Conservation (phyloP, 2,888 invertebrate genomes). For the Xestoiulus laeticollis region DNA sequence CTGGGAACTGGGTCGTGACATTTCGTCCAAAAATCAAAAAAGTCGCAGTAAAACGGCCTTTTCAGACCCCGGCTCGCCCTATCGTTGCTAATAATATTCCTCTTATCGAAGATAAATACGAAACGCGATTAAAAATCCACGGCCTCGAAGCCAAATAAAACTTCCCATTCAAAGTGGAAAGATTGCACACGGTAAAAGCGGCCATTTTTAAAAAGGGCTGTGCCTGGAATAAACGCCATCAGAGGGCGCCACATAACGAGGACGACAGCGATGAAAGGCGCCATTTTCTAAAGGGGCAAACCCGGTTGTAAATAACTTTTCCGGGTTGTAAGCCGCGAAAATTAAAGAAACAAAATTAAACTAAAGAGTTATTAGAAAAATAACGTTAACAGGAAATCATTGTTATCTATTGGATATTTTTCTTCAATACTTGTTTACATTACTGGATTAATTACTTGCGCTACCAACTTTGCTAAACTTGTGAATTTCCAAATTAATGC, state of each 20-base stretch:
- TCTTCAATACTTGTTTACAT: too few species aligned
- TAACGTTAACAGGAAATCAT: too few species aligned
- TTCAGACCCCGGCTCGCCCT: background rate
- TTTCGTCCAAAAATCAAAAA: background rate
- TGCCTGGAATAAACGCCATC: background rate
- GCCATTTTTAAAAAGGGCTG: background rate
- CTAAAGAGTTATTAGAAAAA: too few species aligned
- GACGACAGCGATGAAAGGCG: background rate
- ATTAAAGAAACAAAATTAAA: too few species aligned
- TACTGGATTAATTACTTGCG: too few species aligned
- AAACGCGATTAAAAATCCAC: background rate
- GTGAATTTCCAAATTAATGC: too few species aligned
- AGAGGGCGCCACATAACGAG: background rate
- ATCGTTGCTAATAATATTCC: background rate
- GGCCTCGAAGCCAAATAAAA: background rate
- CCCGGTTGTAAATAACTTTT: too few species aligned
- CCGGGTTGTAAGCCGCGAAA: too few species aligned
- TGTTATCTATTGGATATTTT: too few species aligned
- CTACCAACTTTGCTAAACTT: too few species aligned
- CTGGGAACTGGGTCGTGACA: slow-evolving; percentile 2
- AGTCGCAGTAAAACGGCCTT: background rate
- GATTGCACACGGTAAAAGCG: background rate
- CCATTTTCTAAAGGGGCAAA: slow-evolving; percentile 16
- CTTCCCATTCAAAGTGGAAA: background rate
- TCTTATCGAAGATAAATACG: background rate